Base-by-base conservation (phyloP, 92 coral and sea anemone species). In the Bergia sp. region DNA sequence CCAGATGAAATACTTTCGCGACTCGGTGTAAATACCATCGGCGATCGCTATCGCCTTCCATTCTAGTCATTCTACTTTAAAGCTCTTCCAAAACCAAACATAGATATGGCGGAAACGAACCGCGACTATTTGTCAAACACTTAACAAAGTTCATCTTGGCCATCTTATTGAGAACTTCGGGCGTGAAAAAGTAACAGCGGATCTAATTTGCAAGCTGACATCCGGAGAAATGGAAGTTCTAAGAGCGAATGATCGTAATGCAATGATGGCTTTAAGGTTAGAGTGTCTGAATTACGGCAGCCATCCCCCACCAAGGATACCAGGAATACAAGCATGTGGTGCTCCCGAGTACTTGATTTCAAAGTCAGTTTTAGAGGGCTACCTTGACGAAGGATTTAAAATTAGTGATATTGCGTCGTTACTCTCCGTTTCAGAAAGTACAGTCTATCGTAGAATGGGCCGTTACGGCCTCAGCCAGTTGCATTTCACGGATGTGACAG, bases 401-500 rank as follows among this genome's bases (percentile, higher is more conserved):
- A 92, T 89, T 42, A 84, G 79, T 55, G 94, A 92, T 21, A 92
- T 92, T 66, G 88, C 94, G 15, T 64, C 71, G 50, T 79, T 92
- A 77, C 81, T 92, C 74, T 73, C 76, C 45, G 92, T 92, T 40
- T 92, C 94, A 53, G 94, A 92, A 86, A 92, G 94, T 90, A 92
- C 92, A 81, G 80, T 92, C 80, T 92, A 92, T 86, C 88, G 94
- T 20, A 66, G 73, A 67, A 67, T 67, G 73, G 73, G 73, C 23
- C 73, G 36, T 67, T 67, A 67, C 73, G 73, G 73, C 73, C 73
- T 67, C 73, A 69, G 40, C 40, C 39, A 71, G 76, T 71, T 71
- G 40, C 76, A 71, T 23, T 71, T 71, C 76, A 82, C 41, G 23
- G 69, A 41, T 47, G 45, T 71, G 55, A 72, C 79, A 23, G 89